These are phyloP conservation scores for Ranitomeya imitator DNA, from an alignment of 2,113 vertebrate genomes.

Conservation along the genomic window DNA sequence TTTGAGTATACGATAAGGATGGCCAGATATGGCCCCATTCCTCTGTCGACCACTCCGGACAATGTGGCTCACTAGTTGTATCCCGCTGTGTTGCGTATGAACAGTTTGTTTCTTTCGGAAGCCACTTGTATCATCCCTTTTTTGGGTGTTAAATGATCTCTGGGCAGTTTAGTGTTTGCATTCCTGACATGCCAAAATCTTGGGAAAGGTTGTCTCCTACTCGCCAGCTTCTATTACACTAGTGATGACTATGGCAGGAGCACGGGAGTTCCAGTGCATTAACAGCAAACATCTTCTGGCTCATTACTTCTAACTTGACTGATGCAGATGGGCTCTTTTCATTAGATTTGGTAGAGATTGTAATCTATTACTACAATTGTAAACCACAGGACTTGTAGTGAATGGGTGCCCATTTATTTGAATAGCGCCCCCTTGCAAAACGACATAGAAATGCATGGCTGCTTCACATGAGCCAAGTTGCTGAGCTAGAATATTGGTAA, in stretches of 20 bases:
- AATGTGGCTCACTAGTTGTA: not conserved
- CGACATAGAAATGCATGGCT: not conserved
- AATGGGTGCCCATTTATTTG: not conserved
- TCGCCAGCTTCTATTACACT: not conserved
- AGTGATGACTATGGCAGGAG: not conserved
- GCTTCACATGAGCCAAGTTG: too few relatives aligned
- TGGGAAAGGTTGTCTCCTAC: not conserved
- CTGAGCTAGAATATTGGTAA: too few relatives aligned
- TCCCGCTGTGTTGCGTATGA: not conserved
- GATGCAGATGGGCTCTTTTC: not conserved
- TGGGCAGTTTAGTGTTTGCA: not conserved
- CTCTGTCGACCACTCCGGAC: not conserved
- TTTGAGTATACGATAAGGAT: not conserved
- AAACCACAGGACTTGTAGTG: too few relatives aligned
- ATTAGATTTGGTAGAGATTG: not conserved
- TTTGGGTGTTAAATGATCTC: not conserved
- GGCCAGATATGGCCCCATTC: not conserved
- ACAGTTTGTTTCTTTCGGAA: constrained; percentile 4
- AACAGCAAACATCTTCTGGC: not conserved
- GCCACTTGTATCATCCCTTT: not conserved
- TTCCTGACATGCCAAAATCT: constrained; percentile 6
- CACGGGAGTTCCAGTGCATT: not conserved
- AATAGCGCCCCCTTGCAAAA: not conserved
- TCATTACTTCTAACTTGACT: not conserved
- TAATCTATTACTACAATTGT: not conserved